Percentiles rank a stretch among this genome's conserved stretches.
Conservation (phyloP, 2,797 vertebrate species). For the Xiphophorus birchmanni region DNA sequence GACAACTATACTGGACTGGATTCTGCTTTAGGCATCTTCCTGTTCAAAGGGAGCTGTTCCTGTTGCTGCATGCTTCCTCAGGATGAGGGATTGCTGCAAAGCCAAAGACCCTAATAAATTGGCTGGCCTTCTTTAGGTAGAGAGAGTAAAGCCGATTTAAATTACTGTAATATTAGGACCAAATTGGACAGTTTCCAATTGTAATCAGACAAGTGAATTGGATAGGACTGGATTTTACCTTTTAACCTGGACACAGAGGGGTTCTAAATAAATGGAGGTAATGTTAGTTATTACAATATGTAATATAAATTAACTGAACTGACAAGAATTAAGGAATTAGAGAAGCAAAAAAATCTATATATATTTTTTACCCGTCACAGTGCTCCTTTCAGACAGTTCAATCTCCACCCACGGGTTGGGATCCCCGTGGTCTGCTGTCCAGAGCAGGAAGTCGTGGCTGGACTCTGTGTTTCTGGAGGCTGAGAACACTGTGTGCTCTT, state of each 20-base stretch:
- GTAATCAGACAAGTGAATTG: background rate
- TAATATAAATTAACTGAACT: background rate
- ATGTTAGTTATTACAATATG: too few relatives aligned
- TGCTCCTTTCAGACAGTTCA: conserved; percentile 82
- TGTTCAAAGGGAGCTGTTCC: background rate
- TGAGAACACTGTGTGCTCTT: conserved; percentile 66
- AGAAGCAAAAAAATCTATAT: too few relatives aligned
- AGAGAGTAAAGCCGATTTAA: background rate
- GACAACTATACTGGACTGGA: background rate
- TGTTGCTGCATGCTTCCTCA: background rate
- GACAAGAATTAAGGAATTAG: background rate
- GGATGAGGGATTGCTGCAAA: background rate
- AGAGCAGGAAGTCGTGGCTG: conserved; percentile 55
- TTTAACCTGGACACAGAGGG: background rate
- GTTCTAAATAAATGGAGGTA: too few relatives aligned
- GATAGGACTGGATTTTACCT: background rate
- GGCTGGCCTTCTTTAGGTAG: background rate
- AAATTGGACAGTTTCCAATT: background rate
- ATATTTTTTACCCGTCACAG: conserved; percentile 78
- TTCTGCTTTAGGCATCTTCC: background rate
- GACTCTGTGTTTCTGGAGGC: conserved; percentile 53
- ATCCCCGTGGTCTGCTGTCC: conserved; percentile 67
- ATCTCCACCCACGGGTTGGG: conserved; percentile 82
- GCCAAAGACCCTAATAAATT: background rate
- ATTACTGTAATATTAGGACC: background rate